Base-by-base conservation (phyloP, 2,113 vertebrate species). In the Pica pica region DNA sequence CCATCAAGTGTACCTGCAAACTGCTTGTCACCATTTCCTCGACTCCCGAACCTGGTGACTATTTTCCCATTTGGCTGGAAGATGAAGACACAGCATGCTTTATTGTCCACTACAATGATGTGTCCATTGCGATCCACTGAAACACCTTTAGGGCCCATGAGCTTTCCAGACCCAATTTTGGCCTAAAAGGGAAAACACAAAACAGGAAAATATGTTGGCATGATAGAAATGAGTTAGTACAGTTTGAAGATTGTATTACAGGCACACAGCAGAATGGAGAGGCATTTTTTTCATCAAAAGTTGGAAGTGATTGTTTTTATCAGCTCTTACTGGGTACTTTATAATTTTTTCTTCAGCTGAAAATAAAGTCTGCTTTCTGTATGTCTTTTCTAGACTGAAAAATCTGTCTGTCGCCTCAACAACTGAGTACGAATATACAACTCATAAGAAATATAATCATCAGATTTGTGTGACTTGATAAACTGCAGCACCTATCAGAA, bases 71-170 rank as follows among this genome's bases (percentile, higher is more conserved):
- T 99, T 13, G 98, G 98, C 95, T 99, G 99, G 94, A 99, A 99
- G 97, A 99, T 99, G 96, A 99, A 99, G 75, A 99, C 98, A 37
- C 99, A 99, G 97, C 99, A 99, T 18, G 99, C 98, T 97, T 99
- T 99, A 97, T 99, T 99, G 97, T 99, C 99, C 78, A 99, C 99
- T 73, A 99, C 99, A 35, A 99, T 99, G 90, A 99, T 98, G 98
- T 99, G 99, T 35, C 99, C 99, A 3, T 99, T 99, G 50, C 98
- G 98, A 98, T 99, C 99, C 96, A 99, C 99, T 0, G 99, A 99
- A 78, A 99, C 99, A 12, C 99, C 99, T 97, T 99, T 99, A 41
- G 99, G 99, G 46, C 99, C 99, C 99, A 99, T 99, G 93, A 99
- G 98, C 96, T 99, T 99, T 92, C 99, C 99, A 6, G 99, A 99